phyloP scores from a whole-genome alignment of 1,140 invertebrate species.

The Heliconius hewitsoni region DNA sequence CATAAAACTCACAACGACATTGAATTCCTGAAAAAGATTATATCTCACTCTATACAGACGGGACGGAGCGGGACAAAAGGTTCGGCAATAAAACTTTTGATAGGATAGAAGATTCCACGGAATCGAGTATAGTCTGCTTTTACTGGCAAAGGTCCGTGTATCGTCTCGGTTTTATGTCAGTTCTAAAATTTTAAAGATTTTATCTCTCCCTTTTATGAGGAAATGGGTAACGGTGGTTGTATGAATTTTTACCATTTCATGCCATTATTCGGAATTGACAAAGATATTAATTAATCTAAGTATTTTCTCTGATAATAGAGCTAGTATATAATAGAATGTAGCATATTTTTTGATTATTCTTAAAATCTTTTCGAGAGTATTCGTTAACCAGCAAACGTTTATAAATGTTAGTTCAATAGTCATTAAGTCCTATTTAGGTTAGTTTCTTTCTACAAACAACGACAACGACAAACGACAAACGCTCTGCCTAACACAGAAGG shows the following conservation, averaged over 20 bases:
- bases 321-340: no score
- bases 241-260: slow-evolving; percentile 29
- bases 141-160: slow-evolving; percentile 62
- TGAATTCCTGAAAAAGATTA: slow-evolving; percentile 78
- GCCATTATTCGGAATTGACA: background rate
- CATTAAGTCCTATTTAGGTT: no score
- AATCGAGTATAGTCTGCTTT: slow-evolving; percentile 70
- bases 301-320: no score
- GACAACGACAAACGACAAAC: no score
- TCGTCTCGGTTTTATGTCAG: slow-evolving; percentile 64
- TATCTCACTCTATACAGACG: slow-evolving; percentile 63
- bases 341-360: no score
- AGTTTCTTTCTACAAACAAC: no score
- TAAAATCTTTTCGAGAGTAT: no score
- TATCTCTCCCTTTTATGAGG: slow-evolving; percentile 50
- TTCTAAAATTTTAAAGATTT: slow-evolving; percentile 67
- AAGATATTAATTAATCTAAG: background rate
- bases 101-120: slow-evolving; percentile 70
- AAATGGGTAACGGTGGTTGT: slow-evolving; percentile 21
- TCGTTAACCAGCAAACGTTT: no score
- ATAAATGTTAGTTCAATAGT: no score
- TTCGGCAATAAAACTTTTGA: slow-evolving; percentile 73
- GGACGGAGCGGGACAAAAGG: slow-evolving; percentile 64
- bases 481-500: no score
- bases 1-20: slow-evolving; percentile 76